Conservation (phyloP, 1,140 invertebrate genomes). For the Medauroidea extradentata region DNA sequence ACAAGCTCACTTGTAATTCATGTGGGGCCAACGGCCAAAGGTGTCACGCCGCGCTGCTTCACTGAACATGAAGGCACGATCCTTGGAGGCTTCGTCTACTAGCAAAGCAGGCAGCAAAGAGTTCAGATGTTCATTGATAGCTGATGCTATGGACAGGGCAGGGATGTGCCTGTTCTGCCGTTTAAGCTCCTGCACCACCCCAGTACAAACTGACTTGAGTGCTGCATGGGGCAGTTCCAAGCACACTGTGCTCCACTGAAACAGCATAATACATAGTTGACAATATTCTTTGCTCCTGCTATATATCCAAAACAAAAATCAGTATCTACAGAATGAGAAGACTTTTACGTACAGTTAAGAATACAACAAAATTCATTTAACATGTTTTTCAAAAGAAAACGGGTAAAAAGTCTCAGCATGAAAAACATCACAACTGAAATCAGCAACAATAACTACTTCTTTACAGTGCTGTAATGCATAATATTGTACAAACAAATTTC, state of each 20-base stretch:
- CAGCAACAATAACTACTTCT: too few relatives aligned
- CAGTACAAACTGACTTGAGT: conserved; percentile 70
- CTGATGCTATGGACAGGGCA: conserved; percentile 80
- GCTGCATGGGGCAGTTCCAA: conserved; percentile 71
- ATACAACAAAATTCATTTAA: background rate
- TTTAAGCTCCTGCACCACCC: conserved; percentile 75
- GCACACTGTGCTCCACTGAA: conserved; percentile 88
- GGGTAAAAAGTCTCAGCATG: background rate
- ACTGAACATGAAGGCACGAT: conserved; percentile 80
- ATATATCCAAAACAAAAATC: too few relatives aligned
- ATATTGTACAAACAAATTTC: too few relatives aligned
- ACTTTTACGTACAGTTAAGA: too few relatives aligned
- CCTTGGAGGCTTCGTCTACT: conserved; percentile 43
- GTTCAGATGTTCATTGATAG: conserved; percentile 78
- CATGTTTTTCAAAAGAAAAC: background rate
- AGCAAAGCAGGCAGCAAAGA: conserved; percentile 55
- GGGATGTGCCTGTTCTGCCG: conserved; percentile 75
- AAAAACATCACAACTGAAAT: too few relatives aligned
- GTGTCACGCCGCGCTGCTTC: conserved; percentile 85
- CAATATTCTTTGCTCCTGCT: too few relatives aligned
- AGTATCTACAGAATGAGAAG: too few relatives aligned
- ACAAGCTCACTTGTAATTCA: conserved; percentile 84
- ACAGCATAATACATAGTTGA: conserved; percentile 34
- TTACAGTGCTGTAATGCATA: too few relatives aligned
- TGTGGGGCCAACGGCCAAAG: conserved; percentile 91